Percentiles rank a stretch among this genome's conserved stretches.
These are phyloP conservation scores for Distichodus sexfasciatus DNA, from an alignment of 2,797 vertebrate genomes.

Conservation along the genomic window DNA sequence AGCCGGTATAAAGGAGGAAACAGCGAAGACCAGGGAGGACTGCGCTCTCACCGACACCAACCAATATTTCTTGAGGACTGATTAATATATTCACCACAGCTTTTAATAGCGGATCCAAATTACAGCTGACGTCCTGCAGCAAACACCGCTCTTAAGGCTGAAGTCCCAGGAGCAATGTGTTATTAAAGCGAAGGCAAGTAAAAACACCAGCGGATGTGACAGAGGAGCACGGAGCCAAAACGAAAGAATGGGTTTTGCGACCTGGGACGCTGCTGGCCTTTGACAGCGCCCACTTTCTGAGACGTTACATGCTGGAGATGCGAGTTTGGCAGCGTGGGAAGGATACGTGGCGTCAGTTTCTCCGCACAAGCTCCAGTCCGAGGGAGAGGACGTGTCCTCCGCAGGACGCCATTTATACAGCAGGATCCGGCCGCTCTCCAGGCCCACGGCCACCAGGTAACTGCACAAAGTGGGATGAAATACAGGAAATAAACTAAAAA, in stretches of 20 bases:
- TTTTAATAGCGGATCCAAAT: not conserved
- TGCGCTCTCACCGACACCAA: too few relatives aligned
- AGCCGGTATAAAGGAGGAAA: too few relatives aligned
- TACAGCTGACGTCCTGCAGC: not conserved
- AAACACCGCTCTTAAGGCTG: not conserved
- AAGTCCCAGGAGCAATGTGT: conserved; percentile 6
- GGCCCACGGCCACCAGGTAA: conserved; percentile 86
- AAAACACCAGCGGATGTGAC: conserved; percentile 4
- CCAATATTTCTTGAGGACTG: too few relatives aligned
- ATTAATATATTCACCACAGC: not conserved
- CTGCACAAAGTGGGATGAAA: conserved; percentile 62
- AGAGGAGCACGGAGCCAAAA: conserved; percentile 5
- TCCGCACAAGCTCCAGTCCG: conserved; percentile 79
- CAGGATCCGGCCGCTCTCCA: conserved; percentile 84
- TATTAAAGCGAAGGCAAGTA: conserved; percentile 16
- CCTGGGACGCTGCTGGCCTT: conserved; percentile 2
- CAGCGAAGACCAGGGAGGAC: too few relatives aligned
- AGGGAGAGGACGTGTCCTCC: conserved; percentile 60
- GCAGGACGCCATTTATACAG: conserved; percentile 83
- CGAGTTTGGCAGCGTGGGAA: conserved; percentile 38
- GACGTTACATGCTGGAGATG: not conserved
- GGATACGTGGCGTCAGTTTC: conserved; percentile 82
- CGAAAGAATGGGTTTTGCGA: conserved; percentile 2
- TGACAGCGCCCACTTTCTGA: not conserved
- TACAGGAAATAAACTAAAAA: not conserved